A percentile compares a stretch with the other conserved stretches of the same genome.
Conservation (phyloP, 1,140 invertebrate species). For the Leguminivora glycinivorella region DNA sequence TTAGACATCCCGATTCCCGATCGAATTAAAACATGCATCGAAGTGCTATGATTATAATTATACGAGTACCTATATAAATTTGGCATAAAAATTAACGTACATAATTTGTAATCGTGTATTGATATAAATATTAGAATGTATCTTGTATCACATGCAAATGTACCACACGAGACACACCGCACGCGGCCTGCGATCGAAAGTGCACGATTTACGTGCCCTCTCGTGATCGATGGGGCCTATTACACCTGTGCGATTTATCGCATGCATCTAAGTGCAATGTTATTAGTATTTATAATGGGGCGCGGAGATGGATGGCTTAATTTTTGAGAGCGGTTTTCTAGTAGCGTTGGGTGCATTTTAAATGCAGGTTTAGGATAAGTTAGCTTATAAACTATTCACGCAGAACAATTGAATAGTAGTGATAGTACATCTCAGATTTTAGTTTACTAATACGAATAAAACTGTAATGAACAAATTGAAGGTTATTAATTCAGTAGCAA, state of each 20-base stretch:
- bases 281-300: slow-evolving; percentile 6
- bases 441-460: no score
- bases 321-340: not conserved
- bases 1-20: no score
- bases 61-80: no score
- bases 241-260: not conserved
- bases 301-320: not conserved
- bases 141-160: not conserved
- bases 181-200: not conserved
- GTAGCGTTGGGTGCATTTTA: not conserved
- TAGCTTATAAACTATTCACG: no score
- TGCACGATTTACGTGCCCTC: not conserved
- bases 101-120: no score
- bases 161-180: not conserved
- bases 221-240: not conserved
- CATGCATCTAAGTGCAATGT: not conserved
- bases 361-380: not conserved
- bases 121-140: not conserved
- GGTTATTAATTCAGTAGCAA: no score
- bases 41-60: no score
- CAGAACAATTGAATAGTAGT: no score
- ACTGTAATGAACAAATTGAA: no score
- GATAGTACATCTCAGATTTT: no score
- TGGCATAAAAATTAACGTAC: no score
- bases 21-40: no score